Evolutionary conservation across 1,140 invertebrate genomes (phyloP), one percentile per base, ranked within the genome.

Genomic region (Heterodera schachtii): DNA sequence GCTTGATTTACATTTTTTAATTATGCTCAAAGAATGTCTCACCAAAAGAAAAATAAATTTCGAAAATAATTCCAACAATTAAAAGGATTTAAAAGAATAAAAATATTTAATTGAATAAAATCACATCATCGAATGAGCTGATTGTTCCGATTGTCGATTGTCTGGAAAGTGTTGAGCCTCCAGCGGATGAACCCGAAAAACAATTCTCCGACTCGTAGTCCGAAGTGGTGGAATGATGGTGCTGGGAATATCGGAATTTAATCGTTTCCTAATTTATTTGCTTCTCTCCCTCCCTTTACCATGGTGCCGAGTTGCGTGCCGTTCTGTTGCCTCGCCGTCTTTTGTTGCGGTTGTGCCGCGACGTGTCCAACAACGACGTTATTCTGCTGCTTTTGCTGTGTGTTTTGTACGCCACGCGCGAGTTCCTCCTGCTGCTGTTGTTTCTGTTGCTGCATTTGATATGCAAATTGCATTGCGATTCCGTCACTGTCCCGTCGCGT

Each of bases 141-240:
- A 88, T 87, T 5, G 86, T 87, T 7, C 87, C 87, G 49, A 88
- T 85, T 19, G 87, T 88, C 9, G 86, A 87, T 47, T 88, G 86
- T 13, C 86, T 80, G 46, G 81, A 84, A 8, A 87, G 70, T 2
- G 87, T 87, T 31, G 85, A 78, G 47, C 76, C 76, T 16, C 60
- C 64, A 16, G 76, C 76, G 2, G 76, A 78, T 43, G 76, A 78
- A n/a, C 76, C 70, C 11, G 76, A 86, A 13, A 52, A 85, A 79
- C 82, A 85, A 31, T 87, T 84, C n/a, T 82, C 49, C 21, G 79
- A 76, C 66, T 84, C 85, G 46, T 85, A 84, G 49, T 85, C 85
- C 19, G 85, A 86, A 2, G 66, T 46, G 7, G 76, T 67, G 3
- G 66, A 49, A 52, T 96, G 95, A 67, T 95, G 94, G 69, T 95